These are phyloP conservation scores for Drosophila subsilvestris DNA, from an alignment of 2,888 invertebrate species.

Conservation along the genomic window DNA sequence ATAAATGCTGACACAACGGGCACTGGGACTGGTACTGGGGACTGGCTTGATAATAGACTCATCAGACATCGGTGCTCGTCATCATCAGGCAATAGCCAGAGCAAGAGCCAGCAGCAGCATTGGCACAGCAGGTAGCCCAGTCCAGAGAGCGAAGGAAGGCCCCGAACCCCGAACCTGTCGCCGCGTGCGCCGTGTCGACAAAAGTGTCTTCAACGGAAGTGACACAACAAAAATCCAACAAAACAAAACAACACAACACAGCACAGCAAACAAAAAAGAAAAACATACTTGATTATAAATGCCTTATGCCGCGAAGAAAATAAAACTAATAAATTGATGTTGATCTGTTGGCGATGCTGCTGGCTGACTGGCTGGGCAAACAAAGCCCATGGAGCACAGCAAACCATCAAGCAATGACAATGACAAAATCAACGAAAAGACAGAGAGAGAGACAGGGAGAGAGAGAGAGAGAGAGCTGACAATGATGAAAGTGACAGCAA, in stretches of 20 bases:
- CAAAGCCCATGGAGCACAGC: slow-evolving; percentile 5
- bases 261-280: slow-evolving; percentile 27
- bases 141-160: neutral
- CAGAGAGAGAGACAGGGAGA: neutral
- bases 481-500: slow-evolving; percentile 71
- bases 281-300: slow-evolving; percentile 63
- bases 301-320: slow-evolving; percentile 63
- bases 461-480: slow-evolving; percentile 53
- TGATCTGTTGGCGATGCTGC: slow-evolving; percentile 54
- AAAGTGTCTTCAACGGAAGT: slow-evolving; percentile 72
- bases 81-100: slow-evolving; percentile 2
- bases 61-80: slow-evolving; percentile 50
- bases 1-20: slow-evolving; percentile 65
- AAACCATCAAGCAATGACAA: slow-evolving; percentile 51
- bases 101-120: no score
- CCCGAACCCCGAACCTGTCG: slow-evolving; percentile 56
- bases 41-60: slow-evolving; percentile 67
- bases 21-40: neutral
- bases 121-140: slow-evolving; percentile 62
- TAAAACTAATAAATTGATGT: slow-evolving; percentile 74
- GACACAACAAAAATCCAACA: slow-evolving; percentile 65
- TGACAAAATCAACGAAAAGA: slow-evolving; percentile 62
- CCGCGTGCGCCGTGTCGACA: slow-evolving; percentile 70
- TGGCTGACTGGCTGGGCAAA: slow-evolving; percentile 2
- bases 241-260: slow-evolving; percentile 26